Conservation (phyloP, 1,140 invertebrate species). For the Trachelipus rathkii region DNA sequence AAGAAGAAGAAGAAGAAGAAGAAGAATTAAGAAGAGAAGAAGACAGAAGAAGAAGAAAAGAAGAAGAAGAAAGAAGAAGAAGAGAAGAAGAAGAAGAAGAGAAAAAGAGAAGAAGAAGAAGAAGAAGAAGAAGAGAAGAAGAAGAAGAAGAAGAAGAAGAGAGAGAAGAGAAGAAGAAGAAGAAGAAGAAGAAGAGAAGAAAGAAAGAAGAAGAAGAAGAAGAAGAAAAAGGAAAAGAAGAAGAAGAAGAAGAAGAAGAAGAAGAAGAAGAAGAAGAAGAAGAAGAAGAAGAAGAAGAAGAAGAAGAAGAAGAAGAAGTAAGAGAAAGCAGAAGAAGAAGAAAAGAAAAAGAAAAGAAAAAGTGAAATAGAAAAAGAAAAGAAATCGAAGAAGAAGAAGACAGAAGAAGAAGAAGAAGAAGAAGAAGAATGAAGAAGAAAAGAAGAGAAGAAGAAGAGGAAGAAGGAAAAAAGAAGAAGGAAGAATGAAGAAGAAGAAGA, state of each 20-base stretch:
- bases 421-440: no score
- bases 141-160: neutral
- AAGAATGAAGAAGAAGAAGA: no score
- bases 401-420: no score
- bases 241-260: neutral
- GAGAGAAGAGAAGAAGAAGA: neutral
- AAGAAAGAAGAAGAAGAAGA: neutral
- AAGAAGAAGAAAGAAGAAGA: neutral
- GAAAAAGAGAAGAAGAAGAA: neutral
- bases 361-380: no score
- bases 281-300: no score
- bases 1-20: no score
- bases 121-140: neutral
- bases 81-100: neutral
- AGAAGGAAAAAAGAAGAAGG: neutral
- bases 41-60: no score
- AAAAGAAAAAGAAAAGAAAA: no score
- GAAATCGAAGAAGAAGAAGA: no score
- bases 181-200: neutral
- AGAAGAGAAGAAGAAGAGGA: neutral
- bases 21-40: no score
- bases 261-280: neutral
- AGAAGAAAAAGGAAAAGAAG: neutral
- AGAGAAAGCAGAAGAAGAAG: no score
- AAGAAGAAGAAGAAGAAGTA: no score